Evolutionary conservation across 1,140 invertebrate species (phyloP).

Genomic region (Rhopalosiphum maidis): DNA sequence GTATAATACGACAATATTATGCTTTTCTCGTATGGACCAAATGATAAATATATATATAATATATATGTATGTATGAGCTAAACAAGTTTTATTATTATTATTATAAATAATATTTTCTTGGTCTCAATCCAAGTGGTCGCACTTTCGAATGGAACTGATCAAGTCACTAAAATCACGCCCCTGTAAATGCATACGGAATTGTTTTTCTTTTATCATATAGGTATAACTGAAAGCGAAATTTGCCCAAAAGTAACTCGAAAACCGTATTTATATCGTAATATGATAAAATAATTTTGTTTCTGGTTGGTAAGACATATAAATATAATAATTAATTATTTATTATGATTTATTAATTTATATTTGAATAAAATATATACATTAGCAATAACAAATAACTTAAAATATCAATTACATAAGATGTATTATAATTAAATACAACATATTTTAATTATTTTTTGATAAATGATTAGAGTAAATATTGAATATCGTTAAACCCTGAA

Average conservation of each 20-base stretch:
- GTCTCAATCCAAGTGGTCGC: background rate
- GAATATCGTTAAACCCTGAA: background rate
- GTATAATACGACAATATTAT: conserved; percentile 6
- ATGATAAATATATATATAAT: background rate
- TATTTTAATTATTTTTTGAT: background rate
- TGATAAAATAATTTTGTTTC: background rate
- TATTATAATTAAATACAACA: background rate
- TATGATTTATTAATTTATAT: background rate
- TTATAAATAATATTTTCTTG: background rate
- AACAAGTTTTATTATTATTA: conserved; percentile 29
- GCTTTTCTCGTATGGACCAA: background rate
- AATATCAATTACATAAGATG: background rate
- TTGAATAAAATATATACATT: background rate
- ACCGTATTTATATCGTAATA: background rate
- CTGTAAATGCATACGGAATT: background rate
- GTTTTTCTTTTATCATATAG: background rate
- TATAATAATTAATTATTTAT: background rate
- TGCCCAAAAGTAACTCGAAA: background rate
- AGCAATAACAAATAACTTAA: background rate
- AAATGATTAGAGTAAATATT: background rate
- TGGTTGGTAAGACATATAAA: background rate
- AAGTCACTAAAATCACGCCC: background rate
- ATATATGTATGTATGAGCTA: background rate
- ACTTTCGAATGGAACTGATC: conserved; percentile 14
- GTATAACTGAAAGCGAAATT: background rate